Evolutionary conservation across 1,140 invertebrate species (phyloP), one percentile per base, ranked within the genome.

Genomic region (Drosophila murphyi): DNA sequence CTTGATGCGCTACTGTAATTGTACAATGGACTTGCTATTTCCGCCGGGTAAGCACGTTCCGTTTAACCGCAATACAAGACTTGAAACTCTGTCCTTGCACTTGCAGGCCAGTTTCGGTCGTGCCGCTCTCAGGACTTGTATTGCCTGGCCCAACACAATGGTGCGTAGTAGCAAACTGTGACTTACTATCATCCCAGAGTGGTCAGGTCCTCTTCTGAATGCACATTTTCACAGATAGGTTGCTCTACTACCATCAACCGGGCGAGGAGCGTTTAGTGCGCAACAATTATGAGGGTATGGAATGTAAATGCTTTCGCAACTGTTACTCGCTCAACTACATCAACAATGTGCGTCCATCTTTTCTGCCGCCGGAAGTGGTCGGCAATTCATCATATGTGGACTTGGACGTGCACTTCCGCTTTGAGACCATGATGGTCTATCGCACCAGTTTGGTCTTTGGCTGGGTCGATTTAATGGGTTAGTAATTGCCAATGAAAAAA

Each of bases 391-490:
- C 87, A 50, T 90, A 80, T 80, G 78, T 92, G 39, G 85, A 91
- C 59, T 76, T 92, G 72, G 90, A 92, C 73, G 78, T 91, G 41
- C 80, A 91, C 52, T 92, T 76, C 54, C 90, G 90, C 35, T 92
- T 83, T 20, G 91, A 92, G 32, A 90, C 91, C 31, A 59, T 92
- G 32, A 83, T 92, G 78, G 87, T 91, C 2, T 92, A 92, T 72
- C 82, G 88, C 43, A 92, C 91, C 7, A 91, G 88, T 71, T 75
- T 92, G 37, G 78, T 92, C 10, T 91, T 92, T 29, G 85, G 85
- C 54, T 92, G 91, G 91, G 76, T 92, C n/a, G 91, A 92, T 62
- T 78, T 92, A 51, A 85, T 92, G 80, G 91, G 91, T 92, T 31
- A 89, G 74, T 64, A 48, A 39, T 28, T 45, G 35, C 0, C n/a